These are phyloP conservation scores for Nomada lathburiana DNA, from an alignment of 2,888 invertebrate genomes.

Conservation along the genomic window DNA sequence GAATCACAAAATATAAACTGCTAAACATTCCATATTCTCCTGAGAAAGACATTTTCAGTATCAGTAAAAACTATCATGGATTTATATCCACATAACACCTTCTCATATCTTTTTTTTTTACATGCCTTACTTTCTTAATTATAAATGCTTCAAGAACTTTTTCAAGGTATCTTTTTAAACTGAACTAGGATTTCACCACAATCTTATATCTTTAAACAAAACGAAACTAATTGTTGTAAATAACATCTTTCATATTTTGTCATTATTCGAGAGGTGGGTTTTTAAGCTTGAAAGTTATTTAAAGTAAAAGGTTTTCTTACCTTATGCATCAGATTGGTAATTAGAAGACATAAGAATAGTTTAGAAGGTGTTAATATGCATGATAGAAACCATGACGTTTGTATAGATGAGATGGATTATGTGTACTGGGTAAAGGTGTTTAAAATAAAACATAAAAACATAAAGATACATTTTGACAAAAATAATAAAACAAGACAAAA, in stretches of 20 bases:
- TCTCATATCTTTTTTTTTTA: conserved; percentile 21
- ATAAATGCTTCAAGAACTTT: too few relatives aligned
- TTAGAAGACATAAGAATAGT: conserved; percentile 23
- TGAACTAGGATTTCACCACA: not conserved
- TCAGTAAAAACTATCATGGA: conserved; percentile 69
- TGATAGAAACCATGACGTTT: conserved; percentile 58
- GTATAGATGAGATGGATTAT: conserved; percentile 45
- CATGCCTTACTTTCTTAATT: too few relatives aligned
- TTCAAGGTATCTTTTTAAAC: not conserved
- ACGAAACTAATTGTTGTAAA: not conserved
- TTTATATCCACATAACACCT: conserved; percentile 51
- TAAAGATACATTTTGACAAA: conserved; percentile 1
- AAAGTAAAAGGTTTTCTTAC: conserved; percentile 17
- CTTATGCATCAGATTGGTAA: conserved; percentile 34
- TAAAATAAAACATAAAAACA: conserved; percentile 7
- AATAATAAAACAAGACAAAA: not conserved
- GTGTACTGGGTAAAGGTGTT: conserved; percentile 50
- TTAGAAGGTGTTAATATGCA: conserved; percentile 58
- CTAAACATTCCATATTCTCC: conserved; percentile 24
- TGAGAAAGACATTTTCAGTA: conserved; percentile 80
- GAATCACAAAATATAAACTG: conserved; percentile 43
- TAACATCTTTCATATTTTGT: not conserved
- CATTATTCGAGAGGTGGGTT: not conserved
- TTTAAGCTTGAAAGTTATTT: conserved; percentile 3
- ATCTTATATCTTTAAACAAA: not conserved